A percentile compares a stretch with the other conserved stretches of the same genome.
Evolutionary conservation across 2,888 invertebrate genomes (phyloP).

Genomic region (Eupithecia dodoneata): DNA sequence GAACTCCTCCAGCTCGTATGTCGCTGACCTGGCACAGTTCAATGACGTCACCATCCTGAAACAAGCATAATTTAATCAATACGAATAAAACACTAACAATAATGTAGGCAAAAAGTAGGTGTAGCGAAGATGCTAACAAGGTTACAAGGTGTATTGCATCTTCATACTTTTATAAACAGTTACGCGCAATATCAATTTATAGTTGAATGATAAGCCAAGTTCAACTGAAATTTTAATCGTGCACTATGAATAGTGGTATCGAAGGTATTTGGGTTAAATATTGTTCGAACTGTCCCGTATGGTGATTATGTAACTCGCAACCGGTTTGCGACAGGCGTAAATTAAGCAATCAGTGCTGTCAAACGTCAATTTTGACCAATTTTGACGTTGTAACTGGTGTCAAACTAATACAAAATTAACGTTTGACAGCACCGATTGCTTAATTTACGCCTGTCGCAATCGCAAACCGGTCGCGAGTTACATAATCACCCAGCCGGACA

Average conservation of each 20-base stretch:
- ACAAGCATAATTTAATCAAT: slow-evolving; percentile 54
- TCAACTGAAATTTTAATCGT: not conserved
- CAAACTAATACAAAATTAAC: too few relatives aligned
- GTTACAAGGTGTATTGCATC: not conserved
- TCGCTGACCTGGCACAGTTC: slow-evolving; percentile 99
- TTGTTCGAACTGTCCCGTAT: not conserved
- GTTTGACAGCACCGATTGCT: too few relatives aligned
- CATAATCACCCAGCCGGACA: too few relatives aligned
- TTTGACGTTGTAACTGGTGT: too few relatives aligned
- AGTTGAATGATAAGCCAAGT: not conserved
- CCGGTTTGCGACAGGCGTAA: too few relatives aligned
- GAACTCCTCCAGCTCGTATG: slow-evolving; percentile 95
- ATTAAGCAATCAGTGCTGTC: too few relatives aligned
- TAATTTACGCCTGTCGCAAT: too few relatives aligned
- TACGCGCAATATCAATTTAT: not conserved
- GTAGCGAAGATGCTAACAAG: too few relatives aligned
- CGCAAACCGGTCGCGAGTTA: too few relatives aligned
- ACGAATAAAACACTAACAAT: not conserved
- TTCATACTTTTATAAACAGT: too few relatives aligned
- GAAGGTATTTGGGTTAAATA: not conserved
- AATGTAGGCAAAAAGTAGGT: not conserved
- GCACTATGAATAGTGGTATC: not conserved
- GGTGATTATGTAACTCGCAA: too few relatives aligned
- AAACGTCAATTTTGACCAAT: too few relatives aligned
- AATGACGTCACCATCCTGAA: slow-evolving; percentile 98